phyloP scores from a whole-genome alignment of 2,797 vertebrate genomes.

The Acanthopagrus latus region DNA sequence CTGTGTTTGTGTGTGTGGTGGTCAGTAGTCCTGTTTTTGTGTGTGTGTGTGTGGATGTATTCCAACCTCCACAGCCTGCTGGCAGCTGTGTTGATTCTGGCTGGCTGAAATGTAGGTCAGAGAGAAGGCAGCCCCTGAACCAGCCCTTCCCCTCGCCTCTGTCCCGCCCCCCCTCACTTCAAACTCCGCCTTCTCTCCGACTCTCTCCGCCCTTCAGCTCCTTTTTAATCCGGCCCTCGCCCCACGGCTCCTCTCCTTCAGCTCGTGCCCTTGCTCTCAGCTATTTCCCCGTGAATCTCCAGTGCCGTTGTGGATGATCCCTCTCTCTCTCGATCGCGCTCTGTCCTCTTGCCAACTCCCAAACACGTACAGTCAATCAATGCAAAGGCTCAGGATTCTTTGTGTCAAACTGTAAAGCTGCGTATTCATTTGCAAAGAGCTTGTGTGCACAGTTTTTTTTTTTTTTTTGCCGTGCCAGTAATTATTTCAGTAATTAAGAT shows the following conservation, averaged over 20 bases:
- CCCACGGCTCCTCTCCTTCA: constrained; percentile 31
- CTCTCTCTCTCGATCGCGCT: not conserved
- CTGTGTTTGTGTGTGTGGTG: constrained; percentile 14
- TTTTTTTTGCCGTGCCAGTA: not conserved
- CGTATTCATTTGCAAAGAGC: constrained; percentile 5
- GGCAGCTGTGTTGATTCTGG: constrained; percentile 76
- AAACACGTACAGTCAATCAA: not conserved
- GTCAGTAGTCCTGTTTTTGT: too few relatives aligned
- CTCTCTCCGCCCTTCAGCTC: constrained; percentile 31
- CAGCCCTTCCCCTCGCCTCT: constrained; percentile 14
- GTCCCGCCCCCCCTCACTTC: constrained; percentile 7
- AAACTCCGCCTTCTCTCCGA: constrained; percentile 18
- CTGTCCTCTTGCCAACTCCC: not conserved
- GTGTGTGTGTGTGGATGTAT: constrained; percentile 12
- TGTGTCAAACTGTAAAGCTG: not conserved
- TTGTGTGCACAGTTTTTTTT: not conserved
- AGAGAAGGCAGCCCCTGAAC: constrained; percentile 58
- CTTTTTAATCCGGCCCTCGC: constrained; percentile 33
- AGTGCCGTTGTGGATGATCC: not conserved
- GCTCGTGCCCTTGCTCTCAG: constrained; percentile 35
- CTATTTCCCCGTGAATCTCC: constrained; percentile 21
- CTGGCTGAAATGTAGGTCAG: constrained; percentile 82
- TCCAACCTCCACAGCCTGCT: constrained; percentile 47
- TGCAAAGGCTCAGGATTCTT: not conserved
- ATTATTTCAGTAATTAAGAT: constrained; percentile 26